Percentiles rank a stretch among this genome's conserved stretches.
Conservation (phyloP, 2,113 vertebrate genomes). For the Scatophagus argus region DNA sequence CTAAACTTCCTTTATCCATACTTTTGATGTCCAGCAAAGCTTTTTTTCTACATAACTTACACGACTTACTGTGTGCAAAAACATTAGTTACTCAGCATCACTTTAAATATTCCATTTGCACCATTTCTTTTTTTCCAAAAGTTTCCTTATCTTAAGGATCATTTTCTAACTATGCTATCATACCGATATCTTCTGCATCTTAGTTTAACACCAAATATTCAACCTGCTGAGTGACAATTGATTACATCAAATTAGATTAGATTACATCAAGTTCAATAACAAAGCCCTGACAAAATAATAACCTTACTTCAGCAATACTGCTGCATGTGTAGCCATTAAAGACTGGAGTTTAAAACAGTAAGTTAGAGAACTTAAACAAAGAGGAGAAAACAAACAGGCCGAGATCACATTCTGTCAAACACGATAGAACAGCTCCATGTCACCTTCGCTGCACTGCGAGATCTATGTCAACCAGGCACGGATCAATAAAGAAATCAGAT, state of each 20-base stretch:
- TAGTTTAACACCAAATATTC: constrained; percentile 11
- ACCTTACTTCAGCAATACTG: not conserved
- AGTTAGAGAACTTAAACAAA: not conserved
- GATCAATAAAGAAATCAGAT: constrained; percentile 67
- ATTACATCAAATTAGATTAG: constrained; percentile 23
- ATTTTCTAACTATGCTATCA: not conserved
- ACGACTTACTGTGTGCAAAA: not conserved
- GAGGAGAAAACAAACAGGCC: not conserved
- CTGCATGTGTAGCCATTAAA: constrained; percentile 14
- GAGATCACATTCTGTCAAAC: constrained; percentile 28
- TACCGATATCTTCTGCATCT: not conserved
- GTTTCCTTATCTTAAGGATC: not conserved
- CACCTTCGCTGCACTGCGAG: constrained; percentile 7
- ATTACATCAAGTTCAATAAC: constrained; percentile 10
- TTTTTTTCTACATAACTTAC: not conserved
- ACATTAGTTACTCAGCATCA: too few relatives aligned
- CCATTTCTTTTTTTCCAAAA: not conserved
- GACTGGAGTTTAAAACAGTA: constrained; percentile 32
- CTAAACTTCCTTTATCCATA: not conserved
- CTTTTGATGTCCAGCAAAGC: not conserved
- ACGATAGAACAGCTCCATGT: not conserved
- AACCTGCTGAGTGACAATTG: constrained; percentile 3
- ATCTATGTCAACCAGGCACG: constrained; percentile 24
- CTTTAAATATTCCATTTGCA: not conserved
- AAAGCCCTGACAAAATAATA: too few relatives aligned